Evolutionary conservation across 2,113 vertebrate genomes (phyloP).

Genomic region (Nesoenas mayeri): DNA sequence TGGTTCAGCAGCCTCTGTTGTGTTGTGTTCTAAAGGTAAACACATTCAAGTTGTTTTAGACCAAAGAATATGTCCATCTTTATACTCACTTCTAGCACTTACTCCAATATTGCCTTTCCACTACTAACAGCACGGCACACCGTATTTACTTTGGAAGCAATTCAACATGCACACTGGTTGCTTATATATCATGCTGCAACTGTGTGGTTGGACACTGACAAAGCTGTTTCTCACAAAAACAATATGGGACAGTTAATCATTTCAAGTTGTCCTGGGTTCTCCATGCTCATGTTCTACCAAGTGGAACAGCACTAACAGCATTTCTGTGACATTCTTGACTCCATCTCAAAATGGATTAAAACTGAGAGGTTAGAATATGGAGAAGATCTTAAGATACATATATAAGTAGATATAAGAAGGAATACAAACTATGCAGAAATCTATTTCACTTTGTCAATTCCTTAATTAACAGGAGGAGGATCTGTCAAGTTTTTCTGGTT

Average conservation of each 20-base stretch:
- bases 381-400: neutral
- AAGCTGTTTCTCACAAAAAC: neutral
- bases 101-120: neutral
- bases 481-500: constrained; percentile 75
- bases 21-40: neutral
- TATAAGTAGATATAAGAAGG: neutral
- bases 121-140: neutral
- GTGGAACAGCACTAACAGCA: neutral
- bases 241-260: neutral
- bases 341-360: neutral
- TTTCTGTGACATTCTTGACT: neutral
- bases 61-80: neutral
- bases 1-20: neutral
- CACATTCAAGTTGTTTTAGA: neutral
- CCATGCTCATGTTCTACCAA: neutral
- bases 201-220: neutral
- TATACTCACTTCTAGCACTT: neutral
- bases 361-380: neutral
- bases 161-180: neutral
- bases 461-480: constrained; percentile 80
- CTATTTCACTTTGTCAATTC: constrained; percentile 50
- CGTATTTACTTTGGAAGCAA: neutral
- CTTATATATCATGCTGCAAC: neutral
- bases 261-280: neutral
- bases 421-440: neutral